Evolutionary conservation across 2,888 invertebrate species (phyloP), one percentile per base, ranked within the genome.

Genomic region (Gnatocerus cornutus): DNA sequence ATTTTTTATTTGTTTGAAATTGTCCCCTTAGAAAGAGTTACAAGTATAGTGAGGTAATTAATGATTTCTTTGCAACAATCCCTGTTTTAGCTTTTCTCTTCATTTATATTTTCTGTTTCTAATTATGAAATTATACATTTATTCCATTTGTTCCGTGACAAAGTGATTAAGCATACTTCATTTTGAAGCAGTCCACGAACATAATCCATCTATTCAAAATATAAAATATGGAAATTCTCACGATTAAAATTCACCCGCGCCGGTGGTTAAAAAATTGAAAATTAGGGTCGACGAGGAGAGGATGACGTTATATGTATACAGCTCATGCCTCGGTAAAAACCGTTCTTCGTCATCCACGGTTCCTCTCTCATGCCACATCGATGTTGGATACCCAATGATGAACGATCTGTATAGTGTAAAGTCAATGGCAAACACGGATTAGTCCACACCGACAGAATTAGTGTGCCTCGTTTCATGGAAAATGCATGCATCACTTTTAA

Each of bases 391-490:
- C 30, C 43, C 43, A 66, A 68, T 72, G 68, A 69, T 71, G 69
- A 56, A 69, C 73, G 58, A 62, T 45, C 41, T 53, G 55, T 52
- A 73, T 65, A 39, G 72, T 66, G 71, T 69, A 66, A 73, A 69
- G 70, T 71, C 67, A 70, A 65, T 66, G 68, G 66, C 65, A 59
- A 68, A 59, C 68, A 65, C n/a, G 72, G 58, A 65, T 71, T 64
- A 68, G 63, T 62, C 61, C 71, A 64, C 71, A 68, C 71, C 62
- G 61, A 67, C 67, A 69, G 71, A 74, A 74, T 74, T 72, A 74
- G 64, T 71, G 43, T 67, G 72, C 69, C 69, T 68, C 65, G 68
- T 73, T 68, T 68, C 58, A 59, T 56, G 53, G 66, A 71, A 72
- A 71, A 71, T 70, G 70, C 68, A 63, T 71, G 73, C 68, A 68